phyloP scores from a whole-genome alignment of 2,888 invertebrate species.

The Enchytraeus crypticus region DNA sequence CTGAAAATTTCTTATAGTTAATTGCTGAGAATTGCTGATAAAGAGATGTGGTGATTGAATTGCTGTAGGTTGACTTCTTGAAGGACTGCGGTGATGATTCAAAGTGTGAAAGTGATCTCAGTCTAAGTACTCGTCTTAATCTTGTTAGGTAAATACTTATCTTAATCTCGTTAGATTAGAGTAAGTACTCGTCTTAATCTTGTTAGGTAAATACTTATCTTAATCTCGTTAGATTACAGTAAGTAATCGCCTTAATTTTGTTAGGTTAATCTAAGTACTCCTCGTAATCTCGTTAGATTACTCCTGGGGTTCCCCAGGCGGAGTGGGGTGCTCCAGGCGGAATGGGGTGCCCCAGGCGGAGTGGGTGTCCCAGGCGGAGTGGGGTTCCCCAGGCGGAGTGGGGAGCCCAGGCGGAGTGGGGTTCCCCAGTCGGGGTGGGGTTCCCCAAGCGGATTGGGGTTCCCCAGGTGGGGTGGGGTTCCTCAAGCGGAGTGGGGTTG shows the following conservation, averaged over 20 bases:
- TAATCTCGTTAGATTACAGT: not conserved
- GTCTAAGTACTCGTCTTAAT: constrained; percentile 1
- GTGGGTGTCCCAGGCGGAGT: too few relatives aligned
- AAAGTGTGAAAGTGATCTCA: constrained; percentile 17
- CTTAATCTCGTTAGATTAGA: not conserved
- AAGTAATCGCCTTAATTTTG: not conserved
- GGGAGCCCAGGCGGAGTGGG: too few relatives aligned
- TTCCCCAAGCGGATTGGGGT: too few relatives aligned
- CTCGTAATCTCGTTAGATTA: not conserved
- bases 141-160: not conserved
- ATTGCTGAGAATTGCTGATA: not conserved
- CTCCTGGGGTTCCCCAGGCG: too few relatives aligned
- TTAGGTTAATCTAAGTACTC: not conserved
- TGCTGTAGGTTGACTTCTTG: constrained; percentile 17
- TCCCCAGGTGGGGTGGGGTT: not conserved
- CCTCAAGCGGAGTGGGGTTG: not conserved
- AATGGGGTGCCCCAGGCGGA: too few relatives aligned
- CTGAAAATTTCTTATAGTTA: not conserved
- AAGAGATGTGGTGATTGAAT: not conserved
- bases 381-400: too few relatives aligned
- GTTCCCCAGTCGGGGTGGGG: too few relatives aligned
- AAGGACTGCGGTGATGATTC: constrained; percentile 34
- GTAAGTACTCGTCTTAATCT: constrained; percentile 1
- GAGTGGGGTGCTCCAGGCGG: too few relatives aligned
- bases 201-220: not conserved